Percentiles rank a stretch among this genome's conserved stretches.
Conservation (phyloP, 2,888 invertebrate genomes). For the Eupithecia centaureata region DNA sequence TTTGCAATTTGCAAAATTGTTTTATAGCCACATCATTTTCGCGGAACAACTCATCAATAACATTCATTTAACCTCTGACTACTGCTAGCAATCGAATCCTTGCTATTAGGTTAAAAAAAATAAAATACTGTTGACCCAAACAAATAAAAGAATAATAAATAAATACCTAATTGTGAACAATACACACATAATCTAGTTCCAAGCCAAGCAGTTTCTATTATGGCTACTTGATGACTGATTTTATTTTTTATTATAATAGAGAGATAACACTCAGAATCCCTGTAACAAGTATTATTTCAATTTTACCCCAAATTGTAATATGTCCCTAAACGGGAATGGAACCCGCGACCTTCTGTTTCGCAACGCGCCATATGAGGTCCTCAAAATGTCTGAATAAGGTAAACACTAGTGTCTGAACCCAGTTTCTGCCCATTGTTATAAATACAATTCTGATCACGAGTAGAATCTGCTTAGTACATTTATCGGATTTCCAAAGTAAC, state of each 20-base stretch:
- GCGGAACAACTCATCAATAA: slow-evolving; percentile 11
- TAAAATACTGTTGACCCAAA: background rate
- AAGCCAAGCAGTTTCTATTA: no score
- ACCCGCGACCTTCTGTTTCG: no score
- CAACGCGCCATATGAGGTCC: no score
- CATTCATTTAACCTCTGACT: slow-evolving; percentile 18
- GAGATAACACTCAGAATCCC: no score
- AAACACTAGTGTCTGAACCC: background rate
- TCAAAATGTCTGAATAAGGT: background rate
- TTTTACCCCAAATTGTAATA: no score
- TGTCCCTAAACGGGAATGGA: no score
- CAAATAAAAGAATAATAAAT: no score
- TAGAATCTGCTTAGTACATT: background rate
- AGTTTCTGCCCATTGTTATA: background rate
- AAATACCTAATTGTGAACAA: no score
- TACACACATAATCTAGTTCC: no score
- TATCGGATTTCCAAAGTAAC: background rate
- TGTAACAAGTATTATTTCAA: no score
- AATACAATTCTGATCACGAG: background rate
- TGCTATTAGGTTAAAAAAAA: background rate
- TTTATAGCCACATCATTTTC: slow-evolving; percentile 25
- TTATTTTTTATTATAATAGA: no score
- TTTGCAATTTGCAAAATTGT: slow-evolving; percentile 34
- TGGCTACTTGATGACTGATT: no score
- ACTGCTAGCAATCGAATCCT: background rate